These are phyloP conservation scores for Antrozous pallidus DNA, from an alignment of 2,797 vertebrate genomes.

Conservation along the genomic window DNA sequence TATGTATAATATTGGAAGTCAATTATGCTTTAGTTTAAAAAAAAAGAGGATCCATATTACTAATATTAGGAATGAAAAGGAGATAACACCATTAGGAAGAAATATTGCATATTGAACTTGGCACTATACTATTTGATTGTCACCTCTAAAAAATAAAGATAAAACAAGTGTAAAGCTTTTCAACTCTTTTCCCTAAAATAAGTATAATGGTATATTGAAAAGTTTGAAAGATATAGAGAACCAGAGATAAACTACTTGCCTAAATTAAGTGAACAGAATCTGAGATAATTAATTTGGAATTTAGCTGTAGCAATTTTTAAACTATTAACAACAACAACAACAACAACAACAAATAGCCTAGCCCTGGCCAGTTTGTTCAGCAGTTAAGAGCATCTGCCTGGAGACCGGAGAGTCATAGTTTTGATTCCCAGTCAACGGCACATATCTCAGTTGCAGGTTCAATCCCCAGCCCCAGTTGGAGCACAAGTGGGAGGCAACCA, in stretches of 20 bases:
- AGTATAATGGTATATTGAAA: not conserved
- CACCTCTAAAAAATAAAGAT: not conserved
- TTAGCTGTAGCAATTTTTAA: slow-evolving; percentile 22
- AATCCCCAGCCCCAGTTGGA: too few relatives aligned
- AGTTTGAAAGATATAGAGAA: not conserved
- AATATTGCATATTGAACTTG: not conserved
- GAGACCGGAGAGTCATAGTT: too few relatives aligned
- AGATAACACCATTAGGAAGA: not conserved
- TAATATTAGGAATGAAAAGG: not conserved
- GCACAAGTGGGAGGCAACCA: too few relatives aligned
- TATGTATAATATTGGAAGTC: not conserved
- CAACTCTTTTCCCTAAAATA: not conserved
- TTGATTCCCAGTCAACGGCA: too few relatives aligned
- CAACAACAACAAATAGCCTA: not conserved
- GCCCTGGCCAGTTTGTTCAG: too few relatives aligned
- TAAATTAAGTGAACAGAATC: not conserved
- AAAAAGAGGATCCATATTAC: not conserved
- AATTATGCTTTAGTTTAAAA: not conserved
- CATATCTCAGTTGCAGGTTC: too few relatives aligned
- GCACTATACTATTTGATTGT: not conserved
- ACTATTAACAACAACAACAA: slow-evolving; percentile 30
- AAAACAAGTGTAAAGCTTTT: not conserved
- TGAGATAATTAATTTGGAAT: not conserved
- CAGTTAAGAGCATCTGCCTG: too few relatives aligned
- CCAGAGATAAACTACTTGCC: not conserved